Evolutionary conservation across 2,113 vertebrate species (phyloP).

Genomic region (Scomber japonicus): DNA sequence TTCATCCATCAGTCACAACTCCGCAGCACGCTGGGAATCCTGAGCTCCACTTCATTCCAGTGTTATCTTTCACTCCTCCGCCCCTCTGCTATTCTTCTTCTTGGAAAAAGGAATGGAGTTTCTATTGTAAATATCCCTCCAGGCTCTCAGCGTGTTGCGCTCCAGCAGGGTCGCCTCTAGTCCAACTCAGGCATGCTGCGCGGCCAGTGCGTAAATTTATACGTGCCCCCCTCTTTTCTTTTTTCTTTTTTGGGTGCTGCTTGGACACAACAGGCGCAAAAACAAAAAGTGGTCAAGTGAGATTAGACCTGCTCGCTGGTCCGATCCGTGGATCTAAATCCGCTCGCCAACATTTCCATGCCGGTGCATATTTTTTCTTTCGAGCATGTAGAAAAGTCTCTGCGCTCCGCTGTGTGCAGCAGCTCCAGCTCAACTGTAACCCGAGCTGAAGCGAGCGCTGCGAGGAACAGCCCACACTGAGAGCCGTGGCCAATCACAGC

Average conservation of each 20-base stretch:
- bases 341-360: conserved; percentile 50
- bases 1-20: conserved; percentile 80
- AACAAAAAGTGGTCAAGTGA: conserved; percentile 35
- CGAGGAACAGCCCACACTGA: conserved; percentile 67
- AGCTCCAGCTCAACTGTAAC: conserved; percentile 79
- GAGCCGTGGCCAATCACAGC: conserved; percentile 78
- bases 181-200: conserved; percentile 67
- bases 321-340: conserved; percentile 40
- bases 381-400: conserved; percentile 31
- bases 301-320: conserved; percentile 32
- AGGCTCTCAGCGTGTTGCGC: conserved; percentile 68
- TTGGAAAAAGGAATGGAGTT: conserved; percentile 48
- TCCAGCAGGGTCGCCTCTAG: conserved; percentile 54
- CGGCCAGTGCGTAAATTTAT: conserved; percentile 38
- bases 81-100: conserved; percentile 57
- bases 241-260: not conserved
- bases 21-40: conserved; percentile 74
- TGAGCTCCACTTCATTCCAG: conserved; percentile 77
- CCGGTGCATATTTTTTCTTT: conserved; percentile 30
- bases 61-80: conserved; percentile 69
- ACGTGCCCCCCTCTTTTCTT: too few relatives aligned
- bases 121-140: conserved; percentile 77
- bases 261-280: not conserved
- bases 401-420: conserved; percentile 66
- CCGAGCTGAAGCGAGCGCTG: conserved; percentile 63